A percentile compares a stretch with the other conserved stretches of the same genome.
phyloP scores from a whole-genome alignment of 1,140 invertebrate species.

The Anadara kagoshimensis region DNA sequence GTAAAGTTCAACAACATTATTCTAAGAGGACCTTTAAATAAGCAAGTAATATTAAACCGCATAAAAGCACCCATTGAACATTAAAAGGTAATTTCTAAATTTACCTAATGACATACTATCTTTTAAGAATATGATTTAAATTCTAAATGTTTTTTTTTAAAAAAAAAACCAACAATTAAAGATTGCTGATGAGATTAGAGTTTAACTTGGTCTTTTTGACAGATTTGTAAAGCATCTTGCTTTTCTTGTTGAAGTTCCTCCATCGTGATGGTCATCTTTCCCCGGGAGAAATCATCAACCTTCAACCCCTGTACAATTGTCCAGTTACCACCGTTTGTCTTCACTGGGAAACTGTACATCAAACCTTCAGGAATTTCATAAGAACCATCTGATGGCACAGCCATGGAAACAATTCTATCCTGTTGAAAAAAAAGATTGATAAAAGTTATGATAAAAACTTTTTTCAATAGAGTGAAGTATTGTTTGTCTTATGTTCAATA shows the following conservation, averaged over 20 bases:
- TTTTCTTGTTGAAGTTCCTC: slow-evolving; percentile 94
- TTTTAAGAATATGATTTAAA: too few relatives aligned
- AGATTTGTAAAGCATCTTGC: slow-evolving; percentile 83
- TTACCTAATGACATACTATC: too few relatives aligned
- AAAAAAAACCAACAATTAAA: background rate
- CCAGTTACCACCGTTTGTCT: slow-evolving; percentile 81
- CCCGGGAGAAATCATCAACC: slow-evolving; percentile 88
- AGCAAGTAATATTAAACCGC: background rate
- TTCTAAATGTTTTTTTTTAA: too few relatives aligned
- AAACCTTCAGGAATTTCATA: slow-evolving; percentile 84
- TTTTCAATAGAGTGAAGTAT: background rate
- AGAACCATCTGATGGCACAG: slow-evolving; percentile 97
- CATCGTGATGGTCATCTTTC: slow-evolving; percentile 89
- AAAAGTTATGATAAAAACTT: slow-evolving; percentile 32
- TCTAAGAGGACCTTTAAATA: background rate
- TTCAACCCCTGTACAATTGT: slow-evolving; percentile 89
- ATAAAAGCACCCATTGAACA: background rate
- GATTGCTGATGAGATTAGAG: slow-evolving; percentile 17
- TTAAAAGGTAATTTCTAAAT: background rate
- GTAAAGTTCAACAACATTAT: too few relatives aligned
- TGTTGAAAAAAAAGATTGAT: slow-evolving; percentile 35
- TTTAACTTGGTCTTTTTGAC: slow-evolving; percentile 40
- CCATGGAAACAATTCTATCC: slow-evolving; percentile 93
- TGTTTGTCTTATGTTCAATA: too few relatives aligned
- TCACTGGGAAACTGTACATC: slow-evolving; percentile 97